These are phyloP conservation scores for Stenodema calcarata DNA, from an alignment of 2,888 invertebrate genomes.

Conservation along the genomic window DNA sequence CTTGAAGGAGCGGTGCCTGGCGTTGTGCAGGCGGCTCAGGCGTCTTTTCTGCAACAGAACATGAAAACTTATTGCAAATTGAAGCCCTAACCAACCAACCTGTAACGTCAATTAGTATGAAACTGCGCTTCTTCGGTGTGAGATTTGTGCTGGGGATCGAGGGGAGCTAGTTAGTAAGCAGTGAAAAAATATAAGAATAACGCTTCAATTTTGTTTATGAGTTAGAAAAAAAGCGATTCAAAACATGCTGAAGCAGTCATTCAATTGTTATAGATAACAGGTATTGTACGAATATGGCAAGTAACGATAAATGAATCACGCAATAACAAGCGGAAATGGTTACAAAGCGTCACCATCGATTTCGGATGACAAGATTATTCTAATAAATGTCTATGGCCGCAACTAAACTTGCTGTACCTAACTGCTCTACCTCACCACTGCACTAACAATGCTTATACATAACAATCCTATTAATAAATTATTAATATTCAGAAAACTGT, in stretches of 20 bases:
- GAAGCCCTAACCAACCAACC: background rate
- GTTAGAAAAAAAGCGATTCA: background rate
- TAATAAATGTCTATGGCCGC: background rate
- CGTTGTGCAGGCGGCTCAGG: conserved; percentile 62
- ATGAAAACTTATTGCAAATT: background rate
- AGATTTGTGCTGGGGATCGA: background rate
- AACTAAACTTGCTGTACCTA: background rate
- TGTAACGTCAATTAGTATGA: background rate
- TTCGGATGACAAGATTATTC: background rate
- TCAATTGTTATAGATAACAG: background rate
- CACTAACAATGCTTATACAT: background rate
- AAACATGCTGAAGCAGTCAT: conserved; percentile 5
- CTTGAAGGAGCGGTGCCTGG: conserved; percentile 76
- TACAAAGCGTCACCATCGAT: background rate
- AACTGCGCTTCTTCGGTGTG: background rate
- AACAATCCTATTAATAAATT: background rate
- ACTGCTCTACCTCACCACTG: background rate
- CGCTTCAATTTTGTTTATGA: background rate
- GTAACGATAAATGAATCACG: background rate
- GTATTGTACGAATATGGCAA: background rate
- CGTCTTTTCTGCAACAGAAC: conserved; percentile 56
- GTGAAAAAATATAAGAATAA: background rate
- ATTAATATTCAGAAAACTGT: too few species aligned
- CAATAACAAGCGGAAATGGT: background rate
- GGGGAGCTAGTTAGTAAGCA: background rate